Conservation (phyloP, 2,888 invertebrate genomes). For the Phyto melanocephala region DNA sequence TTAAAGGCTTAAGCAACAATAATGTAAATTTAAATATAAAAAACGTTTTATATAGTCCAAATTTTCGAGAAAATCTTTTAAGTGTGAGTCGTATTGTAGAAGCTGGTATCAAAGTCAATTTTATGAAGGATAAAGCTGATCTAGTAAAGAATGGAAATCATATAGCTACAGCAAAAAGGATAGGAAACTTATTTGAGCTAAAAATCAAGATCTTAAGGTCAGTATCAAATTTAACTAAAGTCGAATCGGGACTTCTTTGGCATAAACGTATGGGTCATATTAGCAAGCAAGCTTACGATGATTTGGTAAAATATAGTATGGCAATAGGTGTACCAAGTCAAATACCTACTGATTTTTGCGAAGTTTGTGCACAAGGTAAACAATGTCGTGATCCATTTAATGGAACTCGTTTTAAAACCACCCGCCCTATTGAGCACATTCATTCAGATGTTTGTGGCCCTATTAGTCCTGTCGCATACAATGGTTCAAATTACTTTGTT, state of each 20-base stretch:
- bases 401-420: conserved; percentile 9
- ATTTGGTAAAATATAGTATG: neutral
- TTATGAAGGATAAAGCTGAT: neutral
- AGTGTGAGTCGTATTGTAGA: too few relatives aligned
- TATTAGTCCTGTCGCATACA: conserved; percentile 70
- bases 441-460: conserved; percentile 46
- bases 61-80: too few relatives aligned
- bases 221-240: neutral
- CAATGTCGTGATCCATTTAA: conserved; percentile 12
- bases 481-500: conserved; percentile 68
- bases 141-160: neutral
- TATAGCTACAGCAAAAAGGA: neutral
- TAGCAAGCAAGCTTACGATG: neutral
- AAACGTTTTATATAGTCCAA: too few relatives aligned
- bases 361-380: conserved; percentile 1
- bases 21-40: too few relatives aligned
- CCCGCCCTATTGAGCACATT: neutral
- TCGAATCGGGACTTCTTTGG: neutral
- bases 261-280: neutral
- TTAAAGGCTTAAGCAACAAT: too few relatives aligned
- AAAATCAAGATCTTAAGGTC: neutral
- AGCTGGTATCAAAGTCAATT: neutral
- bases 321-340: neutral
- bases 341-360: neutral
- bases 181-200: conserved; percentile 4